A percentile compares a stretch with the other conserved stretches of the same genome.
phyloP scores from a whole-genome alignment of 2,888 invertebrate genomes.

The Agonopterix arenella region DNA sequence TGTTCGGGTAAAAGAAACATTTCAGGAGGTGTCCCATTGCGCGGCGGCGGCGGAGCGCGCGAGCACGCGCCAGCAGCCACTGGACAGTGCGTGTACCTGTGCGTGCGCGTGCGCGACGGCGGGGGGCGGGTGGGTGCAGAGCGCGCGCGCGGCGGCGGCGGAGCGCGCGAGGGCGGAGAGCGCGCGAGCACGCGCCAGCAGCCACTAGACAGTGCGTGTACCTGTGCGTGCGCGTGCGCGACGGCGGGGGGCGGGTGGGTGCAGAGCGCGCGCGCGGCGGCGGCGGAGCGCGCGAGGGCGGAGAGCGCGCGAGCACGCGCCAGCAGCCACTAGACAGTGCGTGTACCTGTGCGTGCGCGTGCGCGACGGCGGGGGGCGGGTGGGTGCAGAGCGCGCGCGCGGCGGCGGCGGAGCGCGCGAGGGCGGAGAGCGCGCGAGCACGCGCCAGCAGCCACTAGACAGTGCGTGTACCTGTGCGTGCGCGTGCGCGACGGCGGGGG shows the following conservation, averaged over 20 bases:
- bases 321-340: too few relatives aligned
- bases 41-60: too few relatives aligned
- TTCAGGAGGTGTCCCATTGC: too few relatives aligned
- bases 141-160: constrained; percentile 79
- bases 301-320: too few relatives aligned
- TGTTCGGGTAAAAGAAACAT: too few relatives aligned
- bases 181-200: constrained; percentile 83
- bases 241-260: constrained; percentile 96
- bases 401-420: constrained; percentile 57
- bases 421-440: constrained; percentile 78
- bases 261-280: constrained; percentile 85
- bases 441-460: constrained; percentile 75
- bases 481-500: constrained; percentile 90
- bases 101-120: constrained; percentile 88
- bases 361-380: constrained; percentile 95
- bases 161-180: constrained; percentile 51
- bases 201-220: constrained; percentile 22
- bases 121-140: constrained; percentile 94
- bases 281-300: constrained; percentile 51
- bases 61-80: too few relatives aligned
- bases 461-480: constrained; percentile 73
- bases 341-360: constrained; percentile 78
- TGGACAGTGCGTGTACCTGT: constrained; percentile 54
- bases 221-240: constrained; percentile 83
- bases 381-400: constrained; percentile 89